Base-by-base conservation (phyloP, 2,888 invertebrate species). In the Apantesis nais region DNA sequence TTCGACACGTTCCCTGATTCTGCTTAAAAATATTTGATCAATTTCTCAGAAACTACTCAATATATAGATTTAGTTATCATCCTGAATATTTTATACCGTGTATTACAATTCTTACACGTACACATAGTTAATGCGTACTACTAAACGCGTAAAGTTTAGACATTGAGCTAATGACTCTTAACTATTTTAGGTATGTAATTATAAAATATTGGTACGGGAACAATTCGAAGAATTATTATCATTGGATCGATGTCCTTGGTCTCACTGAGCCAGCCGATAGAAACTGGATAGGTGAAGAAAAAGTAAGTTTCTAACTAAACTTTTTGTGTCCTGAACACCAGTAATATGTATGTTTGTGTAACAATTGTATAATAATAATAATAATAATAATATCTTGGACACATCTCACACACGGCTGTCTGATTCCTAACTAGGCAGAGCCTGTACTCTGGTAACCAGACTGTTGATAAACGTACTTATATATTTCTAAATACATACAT, bases 191-290 rank as follows among this genome's bases (percentile, higher is more conserved):
- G 37, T 97, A 96, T 82, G 97, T 97, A 0, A 97, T 97, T 67
- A 97, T 97, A 73, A 97, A 97, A 80, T 96, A 97, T 81, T 97
- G 97, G 96, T 97, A 97, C 79, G 96, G 96, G 1, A 96, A 96
- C 85, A 96, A 97, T 86, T 96, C 96, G 0, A 96, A 97, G 82
- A 97, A 97, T 86, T 97, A 97, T 79, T 95, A 96, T 82, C 96
- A 96, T 78, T 97, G 97, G 96, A 96, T 97, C 76, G 96, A 97
- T 74, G 95, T 97, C 0, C 93, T 97, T 29, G 96, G 97, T 19
- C 93, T 97, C 39, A 93, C 95, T 14, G 96, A 97, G 79, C 97
- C 97, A 0, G 95, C 96, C n/a, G 96, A 96, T 73, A 95, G 98
- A 79, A 97, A 97, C 85, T 97, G 97, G 97, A 96, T 96, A 19